Percentiles rank a stretch among this genome's conserved stretches.
phyloP scores from a whole-genome alignment of 2,888 invertebrate genomes.

The Dolomedes plantarius region DNA sequence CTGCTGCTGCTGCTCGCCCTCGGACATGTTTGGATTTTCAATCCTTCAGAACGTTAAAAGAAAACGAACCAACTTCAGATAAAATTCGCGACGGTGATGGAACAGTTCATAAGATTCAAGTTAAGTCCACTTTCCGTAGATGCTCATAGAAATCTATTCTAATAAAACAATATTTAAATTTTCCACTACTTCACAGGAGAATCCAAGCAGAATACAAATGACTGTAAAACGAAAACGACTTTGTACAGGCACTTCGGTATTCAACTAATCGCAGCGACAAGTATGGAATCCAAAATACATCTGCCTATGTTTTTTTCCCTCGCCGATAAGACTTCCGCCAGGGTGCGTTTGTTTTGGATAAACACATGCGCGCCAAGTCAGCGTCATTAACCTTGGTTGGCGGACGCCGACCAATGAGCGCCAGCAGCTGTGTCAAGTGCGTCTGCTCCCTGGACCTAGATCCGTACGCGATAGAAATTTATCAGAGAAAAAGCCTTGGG shows the following conservation, averaged over 20 bases:
- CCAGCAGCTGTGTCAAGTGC: conserved; percentile 59
- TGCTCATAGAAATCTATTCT: no score
- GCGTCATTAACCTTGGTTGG: conserved; percentile 61
- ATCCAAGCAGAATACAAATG: no score
- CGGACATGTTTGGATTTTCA: conserved; percentile 20
- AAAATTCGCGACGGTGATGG: no score
- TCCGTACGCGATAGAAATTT: not conserved
- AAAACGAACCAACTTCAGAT: no score
- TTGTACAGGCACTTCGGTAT: no score
- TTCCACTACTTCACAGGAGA: no score
- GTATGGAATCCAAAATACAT: conserved; percentile 34
- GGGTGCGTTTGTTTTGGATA: conserved; percentile 34
- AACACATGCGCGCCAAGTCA: conserved; percentile 47
- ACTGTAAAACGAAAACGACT: no score
- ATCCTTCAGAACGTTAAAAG: no score
- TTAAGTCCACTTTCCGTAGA: no score
- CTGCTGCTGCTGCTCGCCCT: conserved; percentile 12
- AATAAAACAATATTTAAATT: no score
- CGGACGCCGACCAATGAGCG: conserved; percentile 53
- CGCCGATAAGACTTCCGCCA: conserved; percentile 46
- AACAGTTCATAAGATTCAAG: no score
- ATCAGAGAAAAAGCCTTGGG: not conserved
- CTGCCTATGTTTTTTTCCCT: conserved; percentile 18
- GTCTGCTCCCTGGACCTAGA: conserved; percentile 36
- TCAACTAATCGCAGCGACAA: no score